Evolutionary conservation across 2,797 vertebrate genomes (phyloP).

Genomic region (Sarcophilus harrisii): DNA sequence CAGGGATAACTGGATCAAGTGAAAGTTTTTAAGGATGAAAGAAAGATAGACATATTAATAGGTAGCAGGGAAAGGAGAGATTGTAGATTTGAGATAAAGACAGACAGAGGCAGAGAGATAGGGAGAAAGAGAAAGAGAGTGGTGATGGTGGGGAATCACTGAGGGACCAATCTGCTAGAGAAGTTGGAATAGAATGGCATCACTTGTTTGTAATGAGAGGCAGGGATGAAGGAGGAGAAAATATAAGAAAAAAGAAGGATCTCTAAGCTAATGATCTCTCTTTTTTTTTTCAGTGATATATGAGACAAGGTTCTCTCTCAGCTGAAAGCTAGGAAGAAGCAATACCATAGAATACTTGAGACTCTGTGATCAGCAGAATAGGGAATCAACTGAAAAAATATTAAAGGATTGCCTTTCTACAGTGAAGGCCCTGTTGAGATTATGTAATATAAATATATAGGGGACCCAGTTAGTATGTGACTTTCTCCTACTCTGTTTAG

Average conservation of each 20-base stretch:
- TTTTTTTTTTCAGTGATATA: neutral
- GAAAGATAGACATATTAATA: neutral
- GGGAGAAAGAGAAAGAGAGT: too few species aligned
- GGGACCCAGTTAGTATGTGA: neutral
- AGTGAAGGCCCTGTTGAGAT: neutral
- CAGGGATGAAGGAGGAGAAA: neutral
- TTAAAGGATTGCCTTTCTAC: neutral
- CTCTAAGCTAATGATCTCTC: neutral
- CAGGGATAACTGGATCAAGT: neutral
- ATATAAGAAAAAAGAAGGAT: neutral
- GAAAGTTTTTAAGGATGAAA: neutral
- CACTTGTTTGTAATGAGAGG: neutral
- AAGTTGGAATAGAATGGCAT: neutral
- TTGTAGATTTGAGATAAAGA: neutral
- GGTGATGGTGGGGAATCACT: neutral
- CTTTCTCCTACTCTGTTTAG: neutral
- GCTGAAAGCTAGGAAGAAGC: neutral
- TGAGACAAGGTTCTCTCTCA: neutral
- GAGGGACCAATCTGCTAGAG: neutral
- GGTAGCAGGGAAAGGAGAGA: neutral
- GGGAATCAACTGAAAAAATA: neutral
- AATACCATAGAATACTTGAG: neutral
- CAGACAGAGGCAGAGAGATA: too few species aligned
- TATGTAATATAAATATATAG: neutral
- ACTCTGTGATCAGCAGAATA: neutral